These are phyloP conservation scores for Apis mellifera DNA, from an alignment of 1,140 invertebrate genomes.

Conservation along the genomic window DNA sequence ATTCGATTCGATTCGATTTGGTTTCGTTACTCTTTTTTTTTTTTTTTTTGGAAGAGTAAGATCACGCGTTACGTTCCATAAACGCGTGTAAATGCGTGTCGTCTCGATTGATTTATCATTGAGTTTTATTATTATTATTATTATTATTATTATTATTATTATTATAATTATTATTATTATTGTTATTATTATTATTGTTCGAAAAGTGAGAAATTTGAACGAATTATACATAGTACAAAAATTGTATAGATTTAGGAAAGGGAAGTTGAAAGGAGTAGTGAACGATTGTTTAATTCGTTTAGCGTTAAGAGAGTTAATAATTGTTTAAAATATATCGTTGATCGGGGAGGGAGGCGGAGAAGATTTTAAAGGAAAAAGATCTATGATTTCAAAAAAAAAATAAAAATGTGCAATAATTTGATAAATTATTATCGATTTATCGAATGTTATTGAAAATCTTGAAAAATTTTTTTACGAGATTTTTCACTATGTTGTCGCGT, in stretches of 20 bases:
- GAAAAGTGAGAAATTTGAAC: neutral
- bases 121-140: no score
- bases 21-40: no score
- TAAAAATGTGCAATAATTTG: neutral
- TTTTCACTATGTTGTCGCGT: neutral
- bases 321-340: no score
- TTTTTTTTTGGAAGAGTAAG: no score
- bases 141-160: no score
- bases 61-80: no score
- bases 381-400: neutral
- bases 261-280: no score
- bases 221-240: constrained; percentile 15
- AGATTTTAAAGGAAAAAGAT: neutral
- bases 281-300: neutral
- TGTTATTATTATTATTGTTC: neutral
- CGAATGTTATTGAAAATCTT: neutral
- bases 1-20: no score
- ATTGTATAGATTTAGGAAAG: neutral
- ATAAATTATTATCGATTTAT: neutral
- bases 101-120: no score
- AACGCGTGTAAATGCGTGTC: no score
- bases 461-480: neutral
- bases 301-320: neutral
- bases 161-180: neutral
- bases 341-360: no score